A percentile compares a stretch with the other conserved stretches of the same genome.
phyloP scores from a whole-genome alignment of 2,888 invertebrate species.

The Lingula anatina region DNA sequence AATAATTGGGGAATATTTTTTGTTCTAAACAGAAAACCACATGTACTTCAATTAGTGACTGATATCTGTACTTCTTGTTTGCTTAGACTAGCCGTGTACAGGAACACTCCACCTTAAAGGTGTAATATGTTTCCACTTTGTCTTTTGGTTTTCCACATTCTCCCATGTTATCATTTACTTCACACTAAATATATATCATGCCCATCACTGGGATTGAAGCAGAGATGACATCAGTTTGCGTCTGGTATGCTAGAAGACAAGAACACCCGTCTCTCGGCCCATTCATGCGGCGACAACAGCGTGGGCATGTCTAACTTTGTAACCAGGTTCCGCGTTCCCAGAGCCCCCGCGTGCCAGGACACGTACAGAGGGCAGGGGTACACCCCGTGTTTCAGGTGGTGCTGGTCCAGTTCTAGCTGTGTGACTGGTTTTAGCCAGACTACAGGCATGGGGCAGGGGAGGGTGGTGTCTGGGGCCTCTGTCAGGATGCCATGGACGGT shows the following conservation, averaged over 20 bases:
- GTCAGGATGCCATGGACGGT: constrained; percentile 20
- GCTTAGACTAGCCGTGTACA: too few species aligned
- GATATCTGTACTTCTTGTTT: too few species aligned
- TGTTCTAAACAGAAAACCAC: too few species aligned
- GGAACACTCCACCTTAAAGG: too few species aligned
- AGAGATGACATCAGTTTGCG: neutral
- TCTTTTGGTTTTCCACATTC: too few species aligned
- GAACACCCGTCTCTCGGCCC: constrained; percentile 30
- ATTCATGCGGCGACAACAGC: constrained; percentile 17
- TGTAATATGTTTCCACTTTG: too few species aligned
- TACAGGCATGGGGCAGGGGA: constrained; percentile 24
- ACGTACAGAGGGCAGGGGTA: constrained; percentile 32
- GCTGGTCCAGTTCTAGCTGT: constrained; percentile 6
- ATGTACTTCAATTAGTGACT: too few species aligned
- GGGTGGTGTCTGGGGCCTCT: constrained; percentile 17
- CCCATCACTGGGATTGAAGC: constrained; percentile 12
- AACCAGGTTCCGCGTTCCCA: constrained; percentile 21
- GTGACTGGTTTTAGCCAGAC: constrained; percentile 36
- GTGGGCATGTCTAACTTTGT: constrained; percentile 26
- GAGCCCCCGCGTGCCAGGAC: constrained; percentile 17
- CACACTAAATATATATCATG: constrained; percentile 20
- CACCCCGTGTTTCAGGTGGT: constrained; percentile 13
- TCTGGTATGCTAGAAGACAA: constrained; percentile 5
- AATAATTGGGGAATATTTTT: too few species aligned
- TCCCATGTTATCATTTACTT: too few species aligned